Evolutionary conservation across 1,140 invertebrate species (phyloP), one percentile per base, ranked within the genome.

Genomic region (Drosophila dunni): DNA sequence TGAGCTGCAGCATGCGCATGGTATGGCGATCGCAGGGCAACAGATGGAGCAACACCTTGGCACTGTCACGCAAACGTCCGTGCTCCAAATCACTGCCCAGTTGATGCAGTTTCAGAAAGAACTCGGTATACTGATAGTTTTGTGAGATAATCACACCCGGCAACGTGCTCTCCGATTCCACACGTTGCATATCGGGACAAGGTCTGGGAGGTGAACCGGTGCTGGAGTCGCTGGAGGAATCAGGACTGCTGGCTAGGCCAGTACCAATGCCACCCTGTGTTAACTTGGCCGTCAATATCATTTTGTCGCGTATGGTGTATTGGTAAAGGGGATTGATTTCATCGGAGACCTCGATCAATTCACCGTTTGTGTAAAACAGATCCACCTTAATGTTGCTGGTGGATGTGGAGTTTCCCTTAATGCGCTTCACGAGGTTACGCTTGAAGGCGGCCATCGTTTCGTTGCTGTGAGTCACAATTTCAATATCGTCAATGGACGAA

Each of bases 381-480:
- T 99, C 98, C 58, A 98, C 94, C 93, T 98, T 98, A 10, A 96
- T 95, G 85, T 96, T 96, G 46, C 77, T 78, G 83, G 95, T 96
- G 33, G 89, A 76, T 61, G 94, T 94, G n/a, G 94, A 93, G 7
- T 95, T 93, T 75, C 94, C 95, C 92, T 97, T 97, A 73, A 97
- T 95, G 75, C 95, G 93, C 65, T 95, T 94, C 58, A 97, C 92
- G 78, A 98, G 95, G 79, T 96, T 95, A 67, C 96, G 75, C 17
- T 92, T 92, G 11, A 92, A 92, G 6, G 92, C 85, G 2, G 85
- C 79, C 57, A 92, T 89, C 2, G 98, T 99, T 91, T 99, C 98
- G 92, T 99, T 99, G 51, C 96, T 97, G 93, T 99, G 98, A 48
- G 98, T 98, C 88, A 95, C 96, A 46, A 99, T 93, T 92, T 99